Percentiles rank a stretch among this genome's conserved stretches.
Conservation (phyloP, 2,888 invertebrate species). For the Rosalia funebris region DNA sequence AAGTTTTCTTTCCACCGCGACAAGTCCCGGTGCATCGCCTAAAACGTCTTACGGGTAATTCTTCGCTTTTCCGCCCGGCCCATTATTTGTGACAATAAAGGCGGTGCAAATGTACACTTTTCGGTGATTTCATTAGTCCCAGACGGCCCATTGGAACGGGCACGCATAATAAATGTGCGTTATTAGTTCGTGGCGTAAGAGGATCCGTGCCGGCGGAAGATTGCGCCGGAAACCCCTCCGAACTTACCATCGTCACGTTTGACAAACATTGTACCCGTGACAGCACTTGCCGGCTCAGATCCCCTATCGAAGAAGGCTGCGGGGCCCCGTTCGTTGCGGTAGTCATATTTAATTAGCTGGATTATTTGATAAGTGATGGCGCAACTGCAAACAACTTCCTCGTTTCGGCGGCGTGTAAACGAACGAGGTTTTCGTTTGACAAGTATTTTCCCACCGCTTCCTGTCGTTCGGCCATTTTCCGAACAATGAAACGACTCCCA, state of each 20-base stretch:
- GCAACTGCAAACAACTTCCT: neutral
- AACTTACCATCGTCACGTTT: slow-evolving; percentile 51
- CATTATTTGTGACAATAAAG: slow-evolving; percentile 25
- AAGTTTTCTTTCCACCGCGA: too few species aligned
- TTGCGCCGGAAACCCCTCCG: slow-evolving; percentile 34
- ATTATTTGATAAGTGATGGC: slow-evolving; percentile 3
- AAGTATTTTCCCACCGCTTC: too few species aligned
- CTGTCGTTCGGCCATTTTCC: too few species aligned
- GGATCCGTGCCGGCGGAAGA: slow-evolving; percentile 24
- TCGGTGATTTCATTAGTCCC: slow-evolving; percentile 46
- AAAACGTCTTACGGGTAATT: too few species aligned
- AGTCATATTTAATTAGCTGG: slow-evolving; percentile 17
- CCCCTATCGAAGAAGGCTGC: neutral
- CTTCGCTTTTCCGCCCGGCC: slow-evolving; percentile 16
- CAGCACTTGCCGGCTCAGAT: slow-evolving; percentile 34
- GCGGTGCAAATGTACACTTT: slow-evolving; percentile 38
- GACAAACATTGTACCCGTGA: slow-evolving; percentile 51
- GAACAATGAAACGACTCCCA: too few species aligned
- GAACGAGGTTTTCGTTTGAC: too few species aligned
- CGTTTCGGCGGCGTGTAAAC: too few species aligned
- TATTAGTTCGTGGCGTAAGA: slow-evolving; percentile 31
- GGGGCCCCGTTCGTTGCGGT: neutral
- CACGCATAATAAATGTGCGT: slow-evolving; percentile 47
- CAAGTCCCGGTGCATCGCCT: too few species aligned
- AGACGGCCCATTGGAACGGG: slow-evolving; percentile 40